These are phyloP conservation scores for Marasmarcha lunaedactyla DNA, from an alignment of 2,888 invertebrate species.

Conservation along the genomic window DNA sequence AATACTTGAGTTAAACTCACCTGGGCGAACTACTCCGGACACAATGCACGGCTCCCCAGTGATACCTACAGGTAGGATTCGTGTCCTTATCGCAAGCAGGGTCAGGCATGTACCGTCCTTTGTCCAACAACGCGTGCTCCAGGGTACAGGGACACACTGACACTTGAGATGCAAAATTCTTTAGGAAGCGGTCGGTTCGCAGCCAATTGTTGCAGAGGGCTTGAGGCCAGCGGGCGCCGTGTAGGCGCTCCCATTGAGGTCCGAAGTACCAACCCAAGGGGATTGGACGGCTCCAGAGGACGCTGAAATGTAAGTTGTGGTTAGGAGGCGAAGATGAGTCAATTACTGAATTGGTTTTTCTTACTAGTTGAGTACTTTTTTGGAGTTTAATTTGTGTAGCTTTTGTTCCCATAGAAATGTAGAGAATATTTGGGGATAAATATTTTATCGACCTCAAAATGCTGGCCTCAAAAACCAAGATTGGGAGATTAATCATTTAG, in stretches of 20 bases:
- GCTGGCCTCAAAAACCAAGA: too few species aligned
- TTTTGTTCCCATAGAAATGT: too few species aligned
- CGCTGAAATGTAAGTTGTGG: conserved; percentile 48
- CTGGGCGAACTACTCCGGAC: conserved; percentile 91
- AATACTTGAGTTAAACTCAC: too few species aligned
- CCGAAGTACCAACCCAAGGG: conserved; percentile 94
- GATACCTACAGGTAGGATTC: conserved; percentile 88
- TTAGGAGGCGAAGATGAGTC: too few species aligned
- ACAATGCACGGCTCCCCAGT: conserved; percentile 92
- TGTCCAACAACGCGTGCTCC: conserved; percentile 90
- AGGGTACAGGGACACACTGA: conserved; percentile 92
- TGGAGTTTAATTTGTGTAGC: not conserved
- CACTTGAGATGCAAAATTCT: conserved; percentile 87
- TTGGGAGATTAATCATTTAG: too few species aligned
- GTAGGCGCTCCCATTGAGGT: conserved; percentile 86
- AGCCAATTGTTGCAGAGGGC: conserved; percentile 92
- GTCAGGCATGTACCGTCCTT: conserved; percentile 93
- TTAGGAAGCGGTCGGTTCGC: conserved; percentile 81
- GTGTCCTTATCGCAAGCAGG: conserved; percentile 91
- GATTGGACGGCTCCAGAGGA: conserved; percentile 92
- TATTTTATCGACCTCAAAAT: too few species aligned
- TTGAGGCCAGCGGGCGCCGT: conserved; percentile 86
- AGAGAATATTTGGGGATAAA: too few species aligned
- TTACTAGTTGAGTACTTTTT: not conserved
- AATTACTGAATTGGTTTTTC: not conserved